Base-by-base conservation (phyloP, 2,797 vertebrate species). In the Coregonus sp. region DNA sequence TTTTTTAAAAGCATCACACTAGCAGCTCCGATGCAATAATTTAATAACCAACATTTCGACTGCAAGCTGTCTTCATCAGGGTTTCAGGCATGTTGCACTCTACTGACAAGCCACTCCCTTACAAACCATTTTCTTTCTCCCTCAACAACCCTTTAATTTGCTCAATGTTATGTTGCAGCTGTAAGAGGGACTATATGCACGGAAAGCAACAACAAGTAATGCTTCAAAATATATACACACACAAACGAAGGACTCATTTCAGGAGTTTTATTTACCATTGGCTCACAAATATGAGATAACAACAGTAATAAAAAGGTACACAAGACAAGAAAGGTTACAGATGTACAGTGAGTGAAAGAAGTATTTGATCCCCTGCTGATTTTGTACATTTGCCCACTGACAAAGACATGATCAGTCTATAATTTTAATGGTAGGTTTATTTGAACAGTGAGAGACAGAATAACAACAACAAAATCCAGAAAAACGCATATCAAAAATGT, bases 211-310 rank as follows among this genome's bases (percentile, higher is more conserved):
- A 14, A 50, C 69, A 70, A 70, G 15, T 5, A 6, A 33, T 68
- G 15, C 31, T 68, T 20, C 3, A 47, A 70, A 70, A 20, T 47
- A 70, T 4, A 52, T 1, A 71, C 25, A 71, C 69, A 71, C 40
- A 40, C 37, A 40, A 1, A 40, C 7, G 14, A 52, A 31, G n/a
- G 20, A 16, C 12, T 3, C 15, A 59, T 74, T 29, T 72, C 20
- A 25, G 1, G 71, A 25, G 80, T 81, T 77, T 80, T 82, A 71
- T 70, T 61, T 33, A 76, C 70, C 4, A 20, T 77, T 37, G n/a
- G 59, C 47, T 80, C 40, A 75, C 69, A 74, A 72, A 40, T 16
- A 6, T n/a, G 16, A 70, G 33, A 70, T 31, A n/a, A 69, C 14
- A 67, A 73, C 69, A 66, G 16, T 35, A 47, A 40, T 37, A 25